Evolutionary conservation across 2,888 invertebrate species (phyloP).

Genomic region (Gibbula magus): DNA sequence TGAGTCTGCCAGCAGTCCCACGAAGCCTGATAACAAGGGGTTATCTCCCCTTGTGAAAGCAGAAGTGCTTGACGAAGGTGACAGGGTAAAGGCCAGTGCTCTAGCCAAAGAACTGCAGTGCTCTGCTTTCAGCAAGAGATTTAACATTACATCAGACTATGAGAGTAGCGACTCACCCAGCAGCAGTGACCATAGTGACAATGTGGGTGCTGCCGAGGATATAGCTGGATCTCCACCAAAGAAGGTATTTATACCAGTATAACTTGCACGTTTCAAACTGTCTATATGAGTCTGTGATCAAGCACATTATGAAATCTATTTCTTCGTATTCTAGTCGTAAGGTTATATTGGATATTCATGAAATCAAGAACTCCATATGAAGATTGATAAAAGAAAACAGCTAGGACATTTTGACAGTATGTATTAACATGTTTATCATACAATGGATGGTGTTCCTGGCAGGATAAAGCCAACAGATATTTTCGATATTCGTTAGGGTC

Average conservation of each 20-base stretch:
- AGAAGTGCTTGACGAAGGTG: constrained; percentile 37
- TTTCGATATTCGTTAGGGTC: too few relatives aligned
- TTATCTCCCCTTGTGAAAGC: constrained; percentile 46
- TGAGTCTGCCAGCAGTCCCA: constrained; percentile 4
- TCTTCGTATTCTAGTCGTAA: too few relatives aligned
- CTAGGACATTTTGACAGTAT: too few relatives aligned
- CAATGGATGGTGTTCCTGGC: too few relatives aligned
- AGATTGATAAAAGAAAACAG: too few relatives aligned
- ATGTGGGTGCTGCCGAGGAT: constrained; percentile 61
- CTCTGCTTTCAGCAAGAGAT: constrained; percentile 41
- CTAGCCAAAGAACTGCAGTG: constrained; percentile 17
- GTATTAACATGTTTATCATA: too few relatives aligned
- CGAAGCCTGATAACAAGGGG: background rate
- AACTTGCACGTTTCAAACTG: background rate
- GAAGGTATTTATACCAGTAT: constrained; percentile 45
- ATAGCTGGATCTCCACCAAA: constrained; percentile 57
- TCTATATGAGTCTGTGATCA: too few relatives aligned
- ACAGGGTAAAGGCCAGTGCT: background rate
- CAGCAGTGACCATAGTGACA: constrained; percentile 75
- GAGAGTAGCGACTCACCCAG: constrained; percentile 76
- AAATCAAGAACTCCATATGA: too few relatives aligned
- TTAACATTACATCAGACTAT: constrained; percentile 72
- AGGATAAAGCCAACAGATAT: too few relatives aligned
- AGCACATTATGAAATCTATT: too few relatives aligned
- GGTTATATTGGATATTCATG: too few relatives aligned